A percentile compares a stretch with the other conserved stretches of the same genome.
Conservation (phyloP, 2,888 invertebrate species). For the Agriopis leucophaearia region DNA sequence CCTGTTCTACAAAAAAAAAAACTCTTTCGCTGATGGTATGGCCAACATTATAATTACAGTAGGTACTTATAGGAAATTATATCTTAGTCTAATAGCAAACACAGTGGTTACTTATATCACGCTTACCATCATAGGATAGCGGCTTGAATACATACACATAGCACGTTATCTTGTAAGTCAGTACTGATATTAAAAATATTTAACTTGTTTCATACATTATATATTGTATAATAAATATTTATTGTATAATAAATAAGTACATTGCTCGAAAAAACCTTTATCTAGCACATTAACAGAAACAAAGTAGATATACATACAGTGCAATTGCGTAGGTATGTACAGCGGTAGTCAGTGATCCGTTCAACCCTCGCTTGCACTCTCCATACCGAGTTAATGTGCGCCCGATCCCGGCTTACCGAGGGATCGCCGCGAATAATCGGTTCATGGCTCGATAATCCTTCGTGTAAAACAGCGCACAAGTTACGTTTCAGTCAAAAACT, state of each 20-base stretch:
- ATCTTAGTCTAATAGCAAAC: too few species aligned
- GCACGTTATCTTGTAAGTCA: too few species aligned
- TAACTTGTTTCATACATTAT: too few species aligned
- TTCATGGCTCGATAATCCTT: conserved; percentile 75
- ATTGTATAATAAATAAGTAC: background rate
- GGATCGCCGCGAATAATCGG: conserved; percentile 72
- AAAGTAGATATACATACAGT: background rate
- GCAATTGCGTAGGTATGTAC: conserved; percentile 13
- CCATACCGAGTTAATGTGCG: conserved; percentile 52
- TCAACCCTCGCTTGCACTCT: conserved; percentile 44
- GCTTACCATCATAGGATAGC: too few species aligned
- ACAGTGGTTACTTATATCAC: too few species aligned
- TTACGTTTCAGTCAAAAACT: conserved; percentile 62
- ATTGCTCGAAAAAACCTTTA: background rate
- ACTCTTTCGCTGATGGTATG: too few species aligned
- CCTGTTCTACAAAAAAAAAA: too few species aligned
- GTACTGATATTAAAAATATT: too few species aligned
- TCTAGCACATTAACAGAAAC: background rate
- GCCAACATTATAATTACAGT: too few species aligned
- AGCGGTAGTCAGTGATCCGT: conserved; percentile 30
- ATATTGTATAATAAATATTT: background rate
- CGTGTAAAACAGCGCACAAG: conserved; percentile 74
- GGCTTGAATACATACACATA: too few species aligned
- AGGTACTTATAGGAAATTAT: too few species aligned
- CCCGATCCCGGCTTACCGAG: conserved; percentile 75